Conservation (phyloP, 2,888 invertebrate genomes). For the Aricia artaxerxes region DNA sequence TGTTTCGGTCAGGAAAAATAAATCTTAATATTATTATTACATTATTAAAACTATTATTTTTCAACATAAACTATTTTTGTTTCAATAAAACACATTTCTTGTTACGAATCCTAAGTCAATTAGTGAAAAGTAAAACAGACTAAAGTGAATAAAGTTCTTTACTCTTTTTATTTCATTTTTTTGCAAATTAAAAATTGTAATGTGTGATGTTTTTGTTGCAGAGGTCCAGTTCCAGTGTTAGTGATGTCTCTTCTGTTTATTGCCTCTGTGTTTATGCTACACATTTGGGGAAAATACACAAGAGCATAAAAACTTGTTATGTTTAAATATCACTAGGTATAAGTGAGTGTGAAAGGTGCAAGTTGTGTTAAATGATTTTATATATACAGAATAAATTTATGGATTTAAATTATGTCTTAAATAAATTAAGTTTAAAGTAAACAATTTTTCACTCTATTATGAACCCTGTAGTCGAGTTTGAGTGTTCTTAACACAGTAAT, state of each 20-base stretch:
- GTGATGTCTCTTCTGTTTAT: conserved; percentile 99
- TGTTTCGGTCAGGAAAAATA: no score
- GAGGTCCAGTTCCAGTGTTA: conserved; percentile 99
- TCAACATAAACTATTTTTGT: no score
- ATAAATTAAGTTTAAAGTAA: conserved; percentile 11
- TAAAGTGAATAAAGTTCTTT: no score
- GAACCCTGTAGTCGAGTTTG: background rate
- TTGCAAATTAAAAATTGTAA: conserved; percentile 27
- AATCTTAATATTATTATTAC: no score
- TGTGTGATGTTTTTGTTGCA: conserved; percentile 74
- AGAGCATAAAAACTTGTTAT: conserved; percentile 78
- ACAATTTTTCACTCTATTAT: background rate
- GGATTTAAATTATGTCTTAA: conserved; percentile 31
- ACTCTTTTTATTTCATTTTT: no score
- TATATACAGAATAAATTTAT: conserved; percentile 33
- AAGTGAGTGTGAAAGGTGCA: conserved; percentile 25
- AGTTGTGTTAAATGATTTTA: conserved; percentile 31
- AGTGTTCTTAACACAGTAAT: no score
- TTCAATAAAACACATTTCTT: no score
- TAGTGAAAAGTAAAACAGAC: no score
- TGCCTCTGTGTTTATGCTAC: conserved; percentile 99
- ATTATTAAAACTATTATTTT: no score
- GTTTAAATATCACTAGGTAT: conserved; percentile 24
- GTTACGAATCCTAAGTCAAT: background rate
- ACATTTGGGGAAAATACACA: conserved; percentile 99